Percentiles rank a stretch among this genome's conserved stretches.
Conservation (phyloP, 1,140 invertebrate species). For the Drosophila tani region DNA sequence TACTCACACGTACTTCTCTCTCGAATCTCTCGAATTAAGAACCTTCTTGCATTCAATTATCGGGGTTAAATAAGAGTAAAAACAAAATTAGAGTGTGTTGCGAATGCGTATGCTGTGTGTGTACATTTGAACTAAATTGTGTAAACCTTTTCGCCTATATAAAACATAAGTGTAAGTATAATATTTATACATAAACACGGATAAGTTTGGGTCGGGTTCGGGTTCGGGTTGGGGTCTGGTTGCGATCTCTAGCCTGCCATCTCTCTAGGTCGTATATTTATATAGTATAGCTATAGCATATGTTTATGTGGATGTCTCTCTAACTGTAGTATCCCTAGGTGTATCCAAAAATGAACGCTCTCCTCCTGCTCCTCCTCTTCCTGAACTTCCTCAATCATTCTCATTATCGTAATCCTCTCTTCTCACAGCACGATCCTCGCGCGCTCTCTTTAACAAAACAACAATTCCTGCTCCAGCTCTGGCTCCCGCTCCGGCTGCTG, state of each 20-base stretch:
- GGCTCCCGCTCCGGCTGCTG: slow-evolving; percentile 12
- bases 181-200: slow-evolving; percentile 74
- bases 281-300: slow-evolving; percentile 68
- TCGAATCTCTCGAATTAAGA: slow-evolving; percentile 18
- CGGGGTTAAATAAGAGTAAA: slow-evolving; percentile 45
- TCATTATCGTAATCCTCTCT: slow-evolving; percentile 18
- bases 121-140: slow-evolving; percentile 83
- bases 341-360: slow-evolving; percentile 72
- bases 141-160: slow-evolving; percentile 78
- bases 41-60: slow-evolving; percentile 5
- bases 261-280: slow-evolving; percentile 39
- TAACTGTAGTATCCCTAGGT: slow-evolving; percentile 69
- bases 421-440: slow-evolving; percentile 35
- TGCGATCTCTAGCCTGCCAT: slow-evolving; percentile 26
- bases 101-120: slow-evolving; percentile 35
- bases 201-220: slow-evolving; percentile 21
- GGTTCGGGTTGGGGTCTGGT: slow-evolving; percentile 9
- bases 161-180: slow-evolving; percentile 76
- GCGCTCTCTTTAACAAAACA: slow-evolving; percentile 59
- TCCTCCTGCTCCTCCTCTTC: slow-evolving; percentile 15
- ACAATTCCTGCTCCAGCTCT: slow-evolving; percentile 48
- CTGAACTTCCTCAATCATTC: background rate
- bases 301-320: slow-evolving; percentile 64
- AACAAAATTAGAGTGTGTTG: slow-evolving; percentile 50
- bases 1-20: slow-evolving; percentile 2